phyloP scores from a whole-genome alignment of 2,888 invertebrate genomes.

The Cephus rjabovi region DNA sequence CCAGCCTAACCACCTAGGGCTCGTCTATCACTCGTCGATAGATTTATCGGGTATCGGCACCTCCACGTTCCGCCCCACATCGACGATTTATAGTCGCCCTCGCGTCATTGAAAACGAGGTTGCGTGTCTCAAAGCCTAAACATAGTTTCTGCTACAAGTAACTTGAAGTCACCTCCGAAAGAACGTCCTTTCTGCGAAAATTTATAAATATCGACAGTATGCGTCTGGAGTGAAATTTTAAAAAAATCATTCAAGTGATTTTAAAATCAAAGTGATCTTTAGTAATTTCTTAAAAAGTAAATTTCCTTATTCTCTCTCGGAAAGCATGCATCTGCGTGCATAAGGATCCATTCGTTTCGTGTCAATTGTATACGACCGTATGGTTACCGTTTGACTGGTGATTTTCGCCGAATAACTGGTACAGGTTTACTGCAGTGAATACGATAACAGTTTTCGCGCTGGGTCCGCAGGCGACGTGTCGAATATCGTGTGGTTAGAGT shows the following conservation, averaged over 20 bases:
- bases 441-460: not conserved
- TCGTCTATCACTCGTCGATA: slow-evolving; percentile 58
- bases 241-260: not conserved
- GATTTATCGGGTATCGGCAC: slow-evolving; percentile 61
- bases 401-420: not conserved
- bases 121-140: slow-evolving; percentile 9
- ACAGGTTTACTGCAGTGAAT: not conserved
- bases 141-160: not conserved
- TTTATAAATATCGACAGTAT: not conserved
- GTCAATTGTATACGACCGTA: not conserved
- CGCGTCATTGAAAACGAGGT: slow-evolving; percentile 30
- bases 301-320: not conserved
- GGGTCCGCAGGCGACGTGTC: not conserved
- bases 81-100: slow-evolving; percentile 48
- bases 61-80: slow-evolving; percentile 31
- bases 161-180: not conserved
- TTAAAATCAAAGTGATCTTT: not conserved
- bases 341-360: not conserved
- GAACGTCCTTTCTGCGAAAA: not conserved
- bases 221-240: not conserved
- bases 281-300: not conserved
- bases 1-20: slow-evolving; percentile 26
- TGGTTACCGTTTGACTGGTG: not conserved
- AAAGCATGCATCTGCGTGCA: not conserved
- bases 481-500: not conserved